A percentile compares a stretch with the other conserved stretches of the same genome.
These are phyloP conservation scores for Stichodactyla mertensii DNA, from an alignment of 64 coral and sea anemone genomes.

Conservation along the genomic window DNA sequence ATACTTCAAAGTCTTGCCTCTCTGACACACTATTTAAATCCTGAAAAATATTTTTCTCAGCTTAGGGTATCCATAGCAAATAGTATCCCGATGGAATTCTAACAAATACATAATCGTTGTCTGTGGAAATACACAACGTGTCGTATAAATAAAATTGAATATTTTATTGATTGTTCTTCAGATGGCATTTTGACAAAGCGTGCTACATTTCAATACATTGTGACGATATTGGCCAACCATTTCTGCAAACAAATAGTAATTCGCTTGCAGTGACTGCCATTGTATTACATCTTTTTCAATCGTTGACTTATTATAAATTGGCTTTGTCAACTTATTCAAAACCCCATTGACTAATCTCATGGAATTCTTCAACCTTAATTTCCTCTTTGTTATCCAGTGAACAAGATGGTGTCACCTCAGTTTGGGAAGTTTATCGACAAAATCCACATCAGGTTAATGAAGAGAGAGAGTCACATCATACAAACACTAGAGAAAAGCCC, in stretches of 20 bases:
- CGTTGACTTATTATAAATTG: background rate
- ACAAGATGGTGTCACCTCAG: conserved; percentile 21
- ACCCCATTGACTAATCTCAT: background rate
- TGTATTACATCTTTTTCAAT: background rate
- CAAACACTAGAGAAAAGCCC: conserved; percentile 22
- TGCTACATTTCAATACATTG: background rate
- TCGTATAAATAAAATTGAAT: background rate
- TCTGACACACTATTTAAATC: background rate
- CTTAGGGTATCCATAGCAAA: background rate
- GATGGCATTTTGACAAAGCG: background rate
- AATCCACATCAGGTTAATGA: conserved; percentile 2
- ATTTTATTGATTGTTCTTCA: background rate
- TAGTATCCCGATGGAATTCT: background rate
- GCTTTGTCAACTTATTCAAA: background rate
- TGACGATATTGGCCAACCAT: background rate
- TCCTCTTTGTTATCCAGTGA: conserved; percentile 3
- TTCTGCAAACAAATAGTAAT: background rate
- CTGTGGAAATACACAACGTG: background rate
- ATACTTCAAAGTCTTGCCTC: no score
- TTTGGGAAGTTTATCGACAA: conserved; percentile 33
- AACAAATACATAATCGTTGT: background rate
- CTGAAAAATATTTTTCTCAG: background rate
- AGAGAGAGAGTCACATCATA: background rate
- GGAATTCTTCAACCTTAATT: background rate
- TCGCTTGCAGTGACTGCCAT: background rate